Evolutionary conservation across 2,888 invertebrate species (phyloP), one percentile per base, ranked within the genome.

Genomic region (Hirtodrosophila duncani): DNA sequence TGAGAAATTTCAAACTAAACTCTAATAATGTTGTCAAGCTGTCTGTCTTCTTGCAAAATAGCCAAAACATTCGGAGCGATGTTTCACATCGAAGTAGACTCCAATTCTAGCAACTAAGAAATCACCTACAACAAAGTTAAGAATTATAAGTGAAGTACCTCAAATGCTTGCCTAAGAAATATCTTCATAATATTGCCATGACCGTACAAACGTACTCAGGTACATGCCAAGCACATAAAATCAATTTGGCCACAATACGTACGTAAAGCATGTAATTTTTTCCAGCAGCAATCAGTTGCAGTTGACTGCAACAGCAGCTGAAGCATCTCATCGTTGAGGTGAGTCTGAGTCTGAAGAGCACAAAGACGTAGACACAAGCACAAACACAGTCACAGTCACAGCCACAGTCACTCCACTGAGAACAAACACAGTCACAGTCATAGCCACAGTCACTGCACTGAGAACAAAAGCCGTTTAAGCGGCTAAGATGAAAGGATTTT

Each of bases 201-300:
- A 3, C 10, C 7, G 7, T 29, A 1, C 36, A 5, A 9, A 13
- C 10, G 37, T 21, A 5, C 7, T 26, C 55, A 17, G 7, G n/a
- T 13, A 23, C 21, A 31, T 30, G 18, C 27, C 10, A 49, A 42
- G 27, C 57, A 42, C 23, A 20, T 20, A 11, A 42, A 57, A 57
- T 57, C 57, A 56, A 57, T 57, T 57, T 48, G 30, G 20, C 39
- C 39, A 57, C 44, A 53, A 53, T 53, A 30, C 36, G n/a, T 8
- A 16, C 7, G 30, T 36, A 20, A 58, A 53, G 52, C 45, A 59
- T 42, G 53, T 53, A 43, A 49, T 50, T 57, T 42, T 49, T 57
- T 58, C 29, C 23, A 39, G 45, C 23, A 39, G 45, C 41, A 59
- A 59, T 59, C 59, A 34, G 42, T 52, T 59, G 59, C 59, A 59